Conservation (phyloP, 2,797 vertebrate species). For the Oreochromis mossambicus region DNA sequence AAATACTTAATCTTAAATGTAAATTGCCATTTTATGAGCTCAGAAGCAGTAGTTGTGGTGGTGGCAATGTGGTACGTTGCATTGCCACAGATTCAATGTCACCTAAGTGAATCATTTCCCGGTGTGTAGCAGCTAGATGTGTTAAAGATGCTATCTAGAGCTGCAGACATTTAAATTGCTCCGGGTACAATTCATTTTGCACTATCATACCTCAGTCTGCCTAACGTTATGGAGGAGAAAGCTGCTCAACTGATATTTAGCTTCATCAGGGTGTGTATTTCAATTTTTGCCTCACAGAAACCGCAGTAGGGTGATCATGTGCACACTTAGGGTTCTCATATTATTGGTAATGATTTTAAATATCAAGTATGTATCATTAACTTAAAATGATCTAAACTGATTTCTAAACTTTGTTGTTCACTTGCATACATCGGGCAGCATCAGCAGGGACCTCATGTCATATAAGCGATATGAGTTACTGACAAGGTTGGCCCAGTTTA, state of each 20-base stretch:
- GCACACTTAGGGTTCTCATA: not conserved
- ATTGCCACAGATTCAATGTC: not conserved
- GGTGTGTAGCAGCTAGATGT: not conserved
- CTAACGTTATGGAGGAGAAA: not conserved
- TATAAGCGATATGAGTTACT: constrained; percentile 37
- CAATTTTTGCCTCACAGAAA: not conserved
- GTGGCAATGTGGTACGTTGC: not conserved
- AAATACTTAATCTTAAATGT: not conserved
- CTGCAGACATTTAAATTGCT: constrained; percentile 45
- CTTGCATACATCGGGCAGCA: not conserved
- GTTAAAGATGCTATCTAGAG: constrained; percentile 36
- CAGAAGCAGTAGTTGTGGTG: not conserved
- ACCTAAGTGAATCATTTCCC: constrained; percentile 11
- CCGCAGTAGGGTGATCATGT: not conserved
- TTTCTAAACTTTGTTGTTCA: not conserved
- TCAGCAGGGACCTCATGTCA: constrained; percentile 15
- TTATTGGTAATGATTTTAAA: not conserved
- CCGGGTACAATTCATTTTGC: constrained; percentile 32
- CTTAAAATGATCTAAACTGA: not conserved
- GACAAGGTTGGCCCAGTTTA: constrained; percentile 26
- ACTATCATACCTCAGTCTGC: constrained; percentile 11
- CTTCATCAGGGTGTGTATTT: not conserved
- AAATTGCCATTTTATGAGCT: not conserved
- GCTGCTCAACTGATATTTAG: not conserved
- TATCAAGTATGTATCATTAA: not conserved